Percentiles rank a stretch among this genome's conserved stretches.
Evolutionary conservation across 2,888 invertebrate species (phyloP).

Genomic region (Alloscopus bannaensis): DNA sequence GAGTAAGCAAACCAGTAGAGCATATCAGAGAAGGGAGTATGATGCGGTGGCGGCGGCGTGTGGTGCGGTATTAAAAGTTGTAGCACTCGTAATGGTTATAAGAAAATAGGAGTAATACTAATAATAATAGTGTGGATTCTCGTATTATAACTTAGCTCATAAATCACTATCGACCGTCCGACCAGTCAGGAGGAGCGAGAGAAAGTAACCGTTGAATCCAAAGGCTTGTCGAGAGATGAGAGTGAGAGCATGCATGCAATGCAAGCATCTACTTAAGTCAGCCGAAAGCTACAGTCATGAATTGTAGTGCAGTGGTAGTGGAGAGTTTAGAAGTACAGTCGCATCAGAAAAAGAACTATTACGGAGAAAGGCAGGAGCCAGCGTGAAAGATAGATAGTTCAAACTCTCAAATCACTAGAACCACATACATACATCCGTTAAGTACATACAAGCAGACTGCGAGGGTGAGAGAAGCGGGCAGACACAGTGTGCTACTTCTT

Average conservation of each 20-base stretch:
- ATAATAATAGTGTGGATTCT: slow-evolving; percentile 59
- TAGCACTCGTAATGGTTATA: slow-evolving; percentile 38
- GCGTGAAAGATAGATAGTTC: slow-evolving; percentile 54
- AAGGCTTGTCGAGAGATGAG: slow-evolving; percentile 6
- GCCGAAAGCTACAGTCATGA: slow-evolving; percentile 34
- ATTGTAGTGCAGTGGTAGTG: slow-evolving; percentile 21
- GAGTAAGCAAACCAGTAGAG: slow-evolving; percentile 45
- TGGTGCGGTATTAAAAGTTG: slow-evolving; percentile 58
- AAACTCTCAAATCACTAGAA: slow-evolving; percentile 47
- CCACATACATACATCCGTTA: slow-evolving; percentile 24
- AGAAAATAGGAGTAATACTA: slow-evolving; percentile 37
- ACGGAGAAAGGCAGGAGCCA: slow-evolving; percentile 35
- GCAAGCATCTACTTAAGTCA: slow-evolving; percentile 44
- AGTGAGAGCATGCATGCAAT: slow-evolving; percentile 25
- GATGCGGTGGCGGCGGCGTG: slow-evolving; percentile 48
- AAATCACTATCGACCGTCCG: slow-evolving; percentile 58
- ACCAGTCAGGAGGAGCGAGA: slow-evolving; percentile 20
- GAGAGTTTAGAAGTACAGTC: neutral
- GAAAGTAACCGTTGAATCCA: slow-evolving; percentile 2
- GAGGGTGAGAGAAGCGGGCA: neutral
- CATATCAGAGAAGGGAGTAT: slow-evolving; percentile 43
- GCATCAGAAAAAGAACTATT: slow-evolving; percentile 8
- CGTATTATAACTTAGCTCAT: slow-evolving; percentile 63
- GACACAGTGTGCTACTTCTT: slow-evolving; percentile 26
- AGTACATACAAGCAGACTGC: neutral